Percentiles rank a stretch among this genome's conserved stretches.
Conservation (phyloP, 2,888 invertebrate species). For the Corbicula japonica region DNA sequence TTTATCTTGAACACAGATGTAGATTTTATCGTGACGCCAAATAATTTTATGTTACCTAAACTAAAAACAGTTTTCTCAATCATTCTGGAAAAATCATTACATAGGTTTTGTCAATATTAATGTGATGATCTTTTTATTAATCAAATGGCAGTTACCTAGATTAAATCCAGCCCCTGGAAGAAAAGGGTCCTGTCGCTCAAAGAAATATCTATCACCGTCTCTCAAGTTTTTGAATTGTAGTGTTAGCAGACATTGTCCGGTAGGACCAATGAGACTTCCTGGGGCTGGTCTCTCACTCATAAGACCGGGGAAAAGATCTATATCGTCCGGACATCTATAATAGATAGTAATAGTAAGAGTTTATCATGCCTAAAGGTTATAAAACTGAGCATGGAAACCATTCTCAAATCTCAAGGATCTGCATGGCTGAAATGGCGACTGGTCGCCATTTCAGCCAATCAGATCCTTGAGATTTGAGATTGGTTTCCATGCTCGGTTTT, state of each 20-base stretch:
- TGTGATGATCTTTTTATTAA: neutral
- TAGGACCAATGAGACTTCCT: slow-evolving; percentile 93
- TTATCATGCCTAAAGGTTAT: too few species aligned
- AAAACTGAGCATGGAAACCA: too few species aligned
- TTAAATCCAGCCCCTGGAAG: slow-evolving; percentile 53
- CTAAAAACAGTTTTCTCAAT: neutral
- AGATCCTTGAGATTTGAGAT: too few species aligned
- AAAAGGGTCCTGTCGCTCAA: slow-evolving; percentile 88
- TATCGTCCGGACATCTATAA: slow-evolving; percentile 91
- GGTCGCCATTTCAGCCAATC: too few species aligned
- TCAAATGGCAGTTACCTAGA: slow-evolving; percentile 26
- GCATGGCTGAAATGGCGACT: too few species aligned
- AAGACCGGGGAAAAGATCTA: slow-evolving; percentile 95
- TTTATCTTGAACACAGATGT: too few species aligned
- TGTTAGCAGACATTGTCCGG: slow-evolving; percentile 93
- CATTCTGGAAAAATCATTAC: neutral
- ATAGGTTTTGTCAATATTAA: neutral
- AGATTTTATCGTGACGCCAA: too few species aligned
- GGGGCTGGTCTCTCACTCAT: slow-evolving; percentile 92
- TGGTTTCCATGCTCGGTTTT: too few species aligned
- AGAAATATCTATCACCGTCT: slow-evolving; percentile 95
- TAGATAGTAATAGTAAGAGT: too few species aligned
- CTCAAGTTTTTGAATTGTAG: slow-evolving; percentile 94
- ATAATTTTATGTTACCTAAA: too few species aligned
- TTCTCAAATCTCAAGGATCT: too few species aligned